Evolutionary conservation across 2,888 invertebrate species (phyloP).

Genomic region (Chrysomela aeneicollis): DNA sequence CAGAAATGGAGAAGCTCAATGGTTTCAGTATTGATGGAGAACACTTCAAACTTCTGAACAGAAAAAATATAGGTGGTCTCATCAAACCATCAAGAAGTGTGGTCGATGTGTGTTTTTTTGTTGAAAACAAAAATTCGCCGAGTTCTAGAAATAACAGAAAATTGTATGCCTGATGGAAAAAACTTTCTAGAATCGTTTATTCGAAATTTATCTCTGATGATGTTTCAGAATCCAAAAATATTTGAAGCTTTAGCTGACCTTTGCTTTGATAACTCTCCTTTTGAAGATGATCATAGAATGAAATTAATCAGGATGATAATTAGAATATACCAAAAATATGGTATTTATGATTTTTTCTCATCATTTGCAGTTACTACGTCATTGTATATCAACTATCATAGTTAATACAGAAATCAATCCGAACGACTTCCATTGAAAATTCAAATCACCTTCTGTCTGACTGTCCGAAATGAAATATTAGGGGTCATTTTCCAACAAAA

Average conservation of each 20-base stretch:
- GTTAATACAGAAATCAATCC: too few species aligned
- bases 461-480: too few species aligned
- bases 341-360: too few species aligned
- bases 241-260: neutral
- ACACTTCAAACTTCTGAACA: neutral
- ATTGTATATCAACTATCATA: too few species aligned
- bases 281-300: constrained; percentile 5
- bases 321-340: neutral
- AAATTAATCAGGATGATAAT: constrained; percentile 3
- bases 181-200: neutral
- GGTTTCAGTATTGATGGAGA: neutral
- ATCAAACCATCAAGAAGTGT: neutral
- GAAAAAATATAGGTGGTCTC: constrained; percentile 5
- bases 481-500: too few species aligned
- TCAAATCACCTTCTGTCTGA: too few species aligned
- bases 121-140: neutral
- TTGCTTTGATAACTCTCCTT: constrained; percentile 6
- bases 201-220: neutral
- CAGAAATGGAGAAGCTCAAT: neutral
- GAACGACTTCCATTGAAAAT: too few species aligned
- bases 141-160: neutral
- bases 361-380: too few species aligned
- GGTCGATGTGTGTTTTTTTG: neutral
- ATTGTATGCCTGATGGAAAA: constrained; percentile 1
- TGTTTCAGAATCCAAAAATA: neutral